A percentile compares a stretch with the other conserved stretches of the same genome.
phyloP scores from a whole-genome alignment of 2,888 invertebrate genomes.

The Gari tellinella region DNA sequence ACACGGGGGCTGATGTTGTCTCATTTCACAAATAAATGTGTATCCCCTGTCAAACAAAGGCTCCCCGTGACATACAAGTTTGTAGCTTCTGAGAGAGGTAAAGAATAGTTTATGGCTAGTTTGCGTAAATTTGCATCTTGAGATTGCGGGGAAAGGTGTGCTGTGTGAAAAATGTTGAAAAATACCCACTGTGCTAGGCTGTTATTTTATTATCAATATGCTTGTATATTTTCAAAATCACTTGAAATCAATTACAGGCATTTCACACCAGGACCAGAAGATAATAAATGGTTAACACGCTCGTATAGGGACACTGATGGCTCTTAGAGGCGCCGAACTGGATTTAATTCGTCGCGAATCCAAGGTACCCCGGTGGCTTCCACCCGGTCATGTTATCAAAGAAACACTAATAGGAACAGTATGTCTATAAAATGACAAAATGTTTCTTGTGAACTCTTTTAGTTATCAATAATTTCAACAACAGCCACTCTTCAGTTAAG shows the following conservation, averaged over 20 bases:
- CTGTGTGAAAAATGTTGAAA: conserved; percentile 43
- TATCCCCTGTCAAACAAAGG: conserved; percentile 45
- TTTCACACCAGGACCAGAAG: conserved; percentile 52
- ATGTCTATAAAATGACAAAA: no score
- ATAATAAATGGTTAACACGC: conserved; percentile 61
- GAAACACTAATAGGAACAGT: no score
- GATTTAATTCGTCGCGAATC: conserved; percentile 11
- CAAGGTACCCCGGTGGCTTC: no score
- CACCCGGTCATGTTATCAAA: no score
- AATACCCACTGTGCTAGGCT: no score
- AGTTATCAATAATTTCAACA: no score
- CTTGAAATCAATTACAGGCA: conserved; percentile 60
- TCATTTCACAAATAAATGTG: conserved; percentile 53
- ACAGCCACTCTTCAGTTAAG: no score
- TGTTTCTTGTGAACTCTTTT: no score
- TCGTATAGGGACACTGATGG: conserved; percentile 33
- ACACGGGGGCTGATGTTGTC: conserved; percentile 43
- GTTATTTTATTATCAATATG: conserved; percentile 43
- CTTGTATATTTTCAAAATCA: conserved; percentile 53
- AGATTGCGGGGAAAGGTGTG: conserved; percentile 14
- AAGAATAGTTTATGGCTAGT: conserved; percentile 8
- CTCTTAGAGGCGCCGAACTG: conserved; percentile 45
- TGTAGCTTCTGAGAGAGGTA: conserved; percentile 45
- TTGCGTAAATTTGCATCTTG: conserved; percentile 33
- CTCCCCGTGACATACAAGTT: conserved; percentile 53